phyloP scores from a whole-genome alignment of 2,113 vertebrate species.

The Pandion haliaetus region DNA sequence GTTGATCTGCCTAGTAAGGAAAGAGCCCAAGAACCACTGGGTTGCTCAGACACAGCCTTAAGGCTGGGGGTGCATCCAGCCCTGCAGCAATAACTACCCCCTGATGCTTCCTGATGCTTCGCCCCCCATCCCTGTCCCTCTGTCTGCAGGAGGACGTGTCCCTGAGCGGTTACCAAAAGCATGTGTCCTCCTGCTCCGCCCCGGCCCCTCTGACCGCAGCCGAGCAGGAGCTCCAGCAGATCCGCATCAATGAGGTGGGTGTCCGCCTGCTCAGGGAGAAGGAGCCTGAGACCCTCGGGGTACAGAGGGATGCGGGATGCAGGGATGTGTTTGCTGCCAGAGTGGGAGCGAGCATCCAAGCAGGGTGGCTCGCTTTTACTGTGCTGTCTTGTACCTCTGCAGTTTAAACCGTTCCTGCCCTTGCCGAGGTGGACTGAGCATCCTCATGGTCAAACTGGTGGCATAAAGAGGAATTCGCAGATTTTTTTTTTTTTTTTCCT shows the following conservation, averaged over 20 bases:
- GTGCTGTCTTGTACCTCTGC: fast-evolving
- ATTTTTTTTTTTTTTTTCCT: neutral
- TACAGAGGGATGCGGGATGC: neutral
- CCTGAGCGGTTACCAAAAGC: conserved; percentile 90
- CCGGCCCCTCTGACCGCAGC: conserved; percentile 89
- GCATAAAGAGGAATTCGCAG: neutral
- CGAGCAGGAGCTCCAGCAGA: conserved; percentile 91
- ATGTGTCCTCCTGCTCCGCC: conserved; percentile 85
- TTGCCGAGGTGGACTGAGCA: neutral
- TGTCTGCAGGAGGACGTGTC: conserved; percentile 88
- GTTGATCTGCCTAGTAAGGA: neutral
- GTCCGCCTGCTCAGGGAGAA: fast-evolving
- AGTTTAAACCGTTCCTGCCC: neutral
- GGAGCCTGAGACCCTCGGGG: neutral
- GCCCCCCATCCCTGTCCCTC: neutral
- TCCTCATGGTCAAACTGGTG: neutral
- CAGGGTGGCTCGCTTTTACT: neutral
- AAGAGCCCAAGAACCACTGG: neutral
- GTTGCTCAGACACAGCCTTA: neutral
- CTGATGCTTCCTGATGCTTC: neutral
- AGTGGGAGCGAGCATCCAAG: neutral
- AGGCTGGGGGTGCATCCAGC: neutral
- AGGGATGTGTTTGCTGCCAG: neutral
- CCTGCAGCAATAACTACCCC: fast-evolving
- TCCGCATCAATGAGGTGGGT: conserved; percentile 92